Evolutionary conservation across 2,888 invertebrate species (phyloP).

Genomic region (Augochlorella aurata): DNA sequence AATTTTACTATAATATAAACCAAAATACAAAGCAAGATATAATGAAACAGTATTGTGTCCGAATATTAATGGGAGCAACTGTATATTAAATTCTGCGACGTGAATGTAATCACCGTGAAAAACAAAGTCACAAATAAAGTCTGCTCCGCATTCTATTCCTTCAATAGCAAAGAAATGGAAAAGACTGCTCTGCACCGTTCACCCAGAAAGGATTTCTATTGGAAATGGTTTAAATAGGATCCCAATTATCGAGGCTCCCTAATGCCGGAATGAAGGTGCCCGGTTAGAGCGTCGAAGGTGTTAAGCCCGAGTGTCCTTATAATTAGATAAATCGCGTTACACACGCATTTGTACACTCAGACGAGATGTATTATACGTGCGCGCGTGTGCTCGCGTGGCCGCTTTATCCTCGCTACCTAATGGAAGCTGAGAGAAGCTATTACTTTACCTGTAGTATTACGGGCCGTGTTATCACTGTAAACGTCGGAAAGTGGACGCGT

Average conservation of each 20-base stretch:
- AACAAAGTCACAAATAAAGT: too few relatives aligned
- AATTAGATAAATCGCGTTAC: constrained; percentile 39
- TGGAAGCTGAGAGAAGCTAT: constrained; percentile 47
- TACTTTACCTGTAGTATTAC: constrained; percentile 33
- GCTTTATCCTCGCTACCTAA: constrained; percentile 33
- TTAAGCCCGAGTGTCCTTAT: constrained; percentile 25
- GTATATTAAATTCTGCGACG: too few relatives aligned
- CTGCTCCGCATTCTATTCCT: background rate
- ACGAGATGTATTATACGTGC: background rate
- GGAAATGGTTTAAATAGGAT: background rate
- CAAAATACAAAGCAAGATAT: too few relatives aligned
- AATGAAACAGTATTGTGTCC: too few relatives aligned
- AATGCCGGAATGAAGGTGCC: background rate
- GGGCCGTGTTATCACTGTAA: constrained; percentile 40
- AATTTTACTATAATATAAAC: too few relatives aligned
- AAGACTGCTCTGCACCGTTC: background rate
- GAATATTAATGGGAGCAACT: too few relatives aligned
- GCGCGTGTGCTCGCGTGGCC: background rate
- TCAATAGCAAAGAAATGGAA: background rate
- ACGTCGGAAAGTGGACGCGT: constrained; percentile 41
- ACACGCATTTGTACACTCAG: background rate
- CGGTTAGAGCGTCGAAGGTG: constrained; percentile 15
- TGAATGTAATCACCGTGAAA: too few relatives aligned
- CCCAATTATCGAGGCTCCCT: background rate
- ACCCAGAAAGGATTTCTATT: background rate